These are phyloP conservation scores for Heliangelus exortis DNA, from an alignment of 2,797 vertebrate genomes.

Conservation along the genomic window DNA sequence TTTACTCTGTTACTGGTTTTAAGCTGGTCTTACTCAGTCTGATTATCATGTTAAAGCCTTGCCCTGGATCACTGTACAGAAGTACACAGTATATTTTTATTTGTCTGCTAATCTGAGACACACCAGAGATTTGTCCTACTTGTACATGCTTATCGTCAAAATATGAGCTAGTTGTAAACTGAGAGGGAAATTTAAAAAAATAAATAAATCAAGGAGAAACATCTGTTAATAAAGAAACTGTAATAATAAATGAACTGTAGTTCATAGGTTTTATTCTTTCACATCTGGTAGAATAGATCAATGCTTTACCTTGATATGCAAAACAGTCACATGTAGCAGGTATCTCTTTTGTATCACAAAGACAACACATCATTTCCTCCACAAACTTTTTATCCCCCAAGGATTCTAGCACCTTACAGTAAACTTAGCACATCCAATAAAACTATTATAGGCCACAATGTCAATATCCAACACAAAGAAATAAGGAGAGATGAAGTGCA, in stretches of 20 bases:
- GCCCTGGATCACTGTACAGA: slow-evolving; percentile 18
- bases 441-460: not conserved
- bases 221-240: not conserved
- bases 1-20: slow-evolving; percentile 73
- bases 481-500: not conserved
- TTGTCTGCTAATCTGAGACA: slow-evolving; percentile 27
- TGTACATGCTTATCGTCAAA: not conserved
- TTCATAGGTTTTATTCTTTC: not conserved
- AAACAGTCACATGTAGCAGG: not conserved
- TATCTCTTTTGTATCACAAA: not conserved
- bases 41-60: slow-evolving; percentile 63
- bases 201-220: not conserved
- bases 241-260: too few species aligned
- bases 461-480: not conserved
- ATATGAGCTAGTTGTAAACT: not conserved
- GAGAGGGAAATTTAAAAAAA: not conserved
- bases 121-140: slow-evolving; percentile 9
- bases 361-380: not conserved
- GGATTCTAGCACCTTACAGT: not conserved
- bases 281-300: not conserved
- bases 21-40: slow-evolving; percentile 66
- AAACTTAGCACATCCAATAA: not conserved
- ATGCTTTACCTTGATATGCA: not conserved
- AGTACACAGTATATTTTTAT: slow-evolving; percentile 21
- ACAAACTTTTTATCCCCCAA: not conserved